Evolutionary conservation across 1,140 invertebrate genomes (phyloP), one percentile per base, ranked within the genome.

Genomic region (Cyphomyrmex costatus): DNA sequence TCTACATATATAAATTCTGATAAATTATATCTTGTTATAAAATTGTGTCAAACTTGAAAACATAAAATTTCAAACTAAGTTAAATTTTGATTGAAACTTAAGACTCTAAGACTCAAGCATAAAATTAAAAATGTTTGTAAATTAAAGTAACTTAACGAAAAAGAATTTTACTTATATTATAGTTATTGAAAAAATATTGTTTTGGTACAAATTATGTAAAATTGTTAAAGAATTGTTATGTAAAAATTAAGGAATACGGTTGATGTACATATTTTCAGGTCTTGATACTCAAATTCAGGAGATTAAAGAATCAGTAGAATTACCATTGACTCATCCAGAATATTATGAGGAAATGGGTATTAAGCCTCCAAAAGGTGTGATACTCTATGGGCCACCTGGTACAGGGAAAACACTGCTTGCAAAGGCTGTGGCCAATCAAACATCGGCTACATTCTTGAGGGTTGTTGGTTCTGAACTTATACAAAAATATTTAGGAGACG

Each of bases 311-410:
- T 99, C 99, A 82, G 99, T 99, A 3, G 99, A 99, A 95, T 95
- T 99, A 66, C 99, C 99, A 1, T 95, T 99, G 19, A 99, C 99
- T 49, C 99, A 99, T 96, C 99, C 99, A 19, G 99, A 99, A 95
- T 99, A 99, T 95, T 99, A 99, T 94, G 99, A 99, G 95, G 99
- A 99, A 96, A 99, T 99, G 99, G 99, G 99, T 86, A 99, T 99
- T 85, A 99, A 99, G 94, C 99, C 99, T 27, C 99, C 99, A 0
- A 99, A 99, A 95, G 99, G 99, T 89, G 99, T 99, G 7, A 99
- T 99, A 94, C 96, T 99, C 10, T 99, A 99, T 96, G 99, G 99
- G 0, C 97, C 98, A 66, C 99, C 99, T 2, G 99, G 99, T 42
- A 99, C 99, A 68, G 99, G 99, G 0, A 99, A 99, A 95, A 99